Conservation (phyloP, 2,888 invertebrate species). For the Malthinus flaveolus region DNA sequence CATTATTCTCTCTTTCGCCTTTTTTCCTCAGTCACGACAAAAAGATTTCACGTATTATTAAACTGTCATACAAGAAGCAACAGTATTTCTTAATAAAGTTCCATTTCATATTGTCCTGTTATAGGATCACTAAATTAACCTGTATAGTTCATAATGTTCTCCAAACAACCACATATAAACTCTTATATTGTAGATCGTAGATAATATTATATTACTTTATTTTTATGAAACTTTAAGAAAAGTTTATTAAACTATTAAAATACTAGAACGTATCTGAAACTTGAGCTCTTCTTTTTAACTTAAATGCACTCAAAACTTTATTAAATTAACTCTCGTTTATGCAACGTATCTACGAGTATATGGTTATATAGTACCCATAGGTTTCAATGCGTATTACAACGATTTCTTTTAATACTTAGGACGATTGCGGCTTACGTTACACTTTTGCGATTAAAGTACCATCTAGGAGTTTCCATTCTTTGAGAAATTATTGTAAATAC, state of each 20-base stretch:
- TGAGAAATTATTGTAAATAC: conserved; percentile 19
- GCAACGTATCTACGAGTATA: too few relatives aligned
- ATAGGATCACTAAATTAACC: conserved; percentile 28
- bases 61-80: conserved; percentile 22
- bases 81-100: conserved; percentile 38
- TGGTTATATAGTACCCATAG: too few relatives aligned
- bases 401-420: too few relatives aligned
- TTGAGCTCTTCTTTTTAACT: too few relatives aligned
- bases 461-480: too few relatives aligned
- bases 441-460: background rate
- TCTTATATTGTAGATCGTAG: conserved; percentile 34
- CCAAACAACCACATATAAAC: conserved; percentile 32
- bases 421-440: background rate
- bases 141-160: conserved; percentile 34
- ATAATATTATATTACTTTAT: conserved; percentile 28
- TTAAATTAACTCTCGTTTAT: too few relatives aligned
- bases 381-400: too few relatives aligned
- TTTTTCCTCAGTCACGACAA: conserved; percentile 8
- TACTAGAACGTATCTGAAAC: too few relatives aligned
- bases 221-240: conserved; percentile 25
- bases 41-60: conserved; percentile 23
- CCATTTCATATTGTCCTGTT: conserved; percentile 32
- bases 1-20: conserved; percentile 13
- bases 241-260: conserved; percentile 3
- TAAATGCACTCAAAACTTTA: too few relatives aligned